A percentile compares a stretch with the other conserved stretches of the same genome.
Evolutionary conservation across 2,888 invertebrate genomes (phyloP).

Genomic region (Nematopogon swammerdamellus): DNA sequence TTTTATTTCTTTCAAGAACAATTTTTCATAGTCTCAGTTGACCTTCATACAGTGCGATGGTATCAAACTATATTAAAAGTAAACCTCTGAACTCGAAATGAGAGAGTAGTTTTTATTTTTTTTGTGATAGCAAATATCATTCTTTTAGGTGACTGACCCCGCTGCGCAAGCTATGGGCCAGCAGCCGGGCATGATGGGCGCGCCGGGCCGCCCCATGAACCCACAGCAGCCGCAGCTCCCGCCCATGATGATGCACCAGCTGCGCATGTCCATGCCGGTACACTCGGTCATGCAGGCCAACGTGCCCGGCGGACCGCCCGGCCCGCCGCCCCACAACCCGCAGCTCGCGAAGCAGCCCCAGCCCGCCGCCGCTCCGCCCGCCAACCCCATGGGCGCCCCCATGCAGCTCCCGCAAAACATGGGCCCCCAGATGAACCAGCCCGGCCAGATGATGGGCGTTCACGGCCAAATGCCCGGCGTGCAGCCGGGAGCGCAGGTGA

Average conservation of each 20-base stretch:
- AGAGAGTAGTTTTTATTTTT: too few species aligned
- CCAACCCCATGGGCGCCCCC: not conserved
- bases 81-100: too few species aligned
- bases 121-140: too few species aligned
- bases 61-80: slow-evolving; percentile 9
- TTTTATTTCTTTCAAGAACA: too few species aligned
- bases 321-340: not conserved
- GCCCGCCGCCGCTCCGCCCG: too few species aligned
- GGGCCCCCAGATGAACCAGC: slow-evolving; percentile 19
- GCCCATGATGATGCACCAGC: slow-evolving; percentile 17
- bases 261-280: slow-evolving; percentile 24
- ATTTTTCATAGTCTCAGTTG: too few species aligned
- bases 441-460: slow-evolving; percentile 29
- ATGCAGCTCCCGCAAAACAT: slow-evolving; percentile 13
- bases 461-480: not conserved
- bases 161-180: too few species aligned
- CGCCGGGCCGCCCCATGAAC: slow-evolving; percentile 18
- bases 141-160: too few species aligned
- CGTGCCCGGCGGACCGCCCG: not conserved
- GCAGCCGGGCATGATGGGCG: slow-evolving; percentile 7
- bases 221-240: slow-evolving; percentile 36
- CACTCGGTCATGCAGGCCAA: not conserved
- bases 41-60: too few species aligned
- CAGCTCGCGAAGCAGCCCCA: not conserved
- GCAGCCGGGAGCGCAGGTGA: not conserved